Conservation (phyloP, 2,113 vertebrate species). For the Marmota monax region DNA sequence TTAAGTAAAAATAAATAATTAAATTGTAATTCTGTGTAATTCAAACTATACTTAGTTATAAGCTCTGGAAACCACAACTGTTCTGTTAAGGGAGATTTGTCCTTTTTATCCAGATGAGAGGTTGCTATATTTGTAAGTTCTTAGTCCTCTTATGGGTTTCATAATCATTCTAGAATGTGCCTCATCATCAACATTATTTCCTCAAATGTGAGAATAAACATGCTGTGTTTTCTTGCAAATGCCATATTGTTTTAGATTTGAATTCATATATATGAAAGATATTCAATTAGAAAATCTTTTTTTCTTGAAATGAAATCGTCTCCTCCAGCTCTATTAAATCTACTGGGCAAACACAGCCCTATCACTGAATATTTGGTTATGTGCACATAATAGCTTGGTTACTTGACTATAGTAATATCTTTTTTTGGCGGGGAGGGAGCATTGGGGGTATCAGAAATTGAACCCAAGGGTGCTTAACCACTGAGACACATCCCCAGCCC, state of each 20-base stretch:
- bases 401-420: neutral
- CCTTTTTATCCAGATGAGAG: neutral
- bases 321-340: neutral
- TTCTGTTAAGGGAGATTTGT: no score
- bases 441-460: no score
- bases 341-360: neutral
- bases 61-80: neutral
- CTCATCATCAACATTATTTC: neutral
- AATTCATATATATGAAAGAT: neutral
- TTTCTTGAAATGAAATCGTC: neutral
- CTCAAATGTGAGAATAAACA: neutral
- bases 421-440: no score
- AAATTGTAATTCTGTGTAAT: neutral
- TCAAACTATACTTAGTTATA: neutral
- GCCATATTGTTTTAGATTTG: neutral
- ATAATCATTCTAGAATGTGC: neutral
- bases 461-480: no score
- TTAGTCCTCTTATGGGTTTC: accelerated
- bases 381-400: no score
- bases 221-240: neutral
- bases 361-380: neutral
- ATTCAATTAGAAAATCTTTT: neutral
- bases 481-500: no score
- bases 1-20: neutral
- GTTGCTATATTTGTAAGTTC: accelerated